Conservation (phyloP, 2,888 invertebrate genomes). For the Microdon myrmicae region DNA sequence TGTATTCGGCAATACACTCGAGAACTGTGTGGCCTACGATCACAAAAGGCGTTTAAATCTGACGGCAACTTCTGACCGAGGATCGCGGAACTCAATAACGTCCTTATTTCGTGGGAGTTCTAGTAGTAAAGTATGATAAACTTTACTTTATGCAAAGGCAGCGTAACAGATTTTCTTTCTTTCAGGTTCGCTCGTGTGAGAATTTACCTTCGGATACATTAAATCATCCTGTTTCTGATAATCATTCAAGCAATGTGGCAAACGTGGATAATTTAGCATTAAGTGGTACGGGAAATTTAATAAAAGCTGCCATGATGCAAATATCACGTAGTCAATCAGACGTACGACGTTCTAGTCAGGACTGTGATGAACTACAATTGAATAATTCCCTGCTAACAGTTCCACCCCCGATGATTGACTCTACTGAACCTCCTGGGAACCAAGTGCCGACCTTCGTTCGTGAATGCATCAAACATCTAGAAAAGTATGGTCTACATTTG, state of each 20-base stretch:
- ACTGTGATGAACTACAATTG: conserved; percentile 57
- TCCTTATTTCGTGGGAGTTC: conserved; percentile 69
- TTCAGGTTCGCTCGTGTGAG: conserved; percentile 82
- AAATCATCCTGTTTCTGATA: conserved; percentile 24
- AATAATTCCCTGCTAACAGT: conserved; percentile 23
- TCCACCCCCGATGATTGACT: conserved; percentile 60
- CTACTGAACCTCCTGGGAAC: conserved; percentile 57
- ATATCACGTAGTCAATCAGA: conserved; percentile 69
- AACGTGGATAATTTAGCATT: conserved; percentile 67
- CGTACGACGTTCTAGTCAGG: conserved; percentile 63
- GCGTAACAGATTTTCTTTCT: neutral
- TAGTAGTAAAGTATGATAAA: conserved; percentile 28
- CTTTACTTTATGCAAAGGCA: neutral
- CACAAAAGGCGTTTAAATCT: conserved; percentile 59
- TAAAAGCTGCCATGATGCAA: conserved; percentile 68
- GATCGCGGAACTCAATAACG: conserved; percentile 79
- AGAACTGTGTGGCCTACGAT: conserved; percentile 87
- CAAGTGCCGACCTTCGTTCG: conserved; percentile 80
- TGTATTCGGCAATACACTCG: conserved; percentile 84
- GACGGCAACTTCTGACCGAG: conserved; percentile 58
- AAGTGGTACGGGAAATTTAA: conserved; percentile 53
- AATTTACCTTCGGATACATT: conserved; percentile 69
- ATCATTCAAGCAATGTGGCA: conserved; percentile 24
- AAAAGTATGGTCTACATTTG: conserved; percentile 82
- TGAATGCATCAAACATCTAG: conserved; percentile 84